phyloP scores from a whole-genome alignment of 2,113 vertebrate species.

The Aptenodytes forsteri region DNA sequence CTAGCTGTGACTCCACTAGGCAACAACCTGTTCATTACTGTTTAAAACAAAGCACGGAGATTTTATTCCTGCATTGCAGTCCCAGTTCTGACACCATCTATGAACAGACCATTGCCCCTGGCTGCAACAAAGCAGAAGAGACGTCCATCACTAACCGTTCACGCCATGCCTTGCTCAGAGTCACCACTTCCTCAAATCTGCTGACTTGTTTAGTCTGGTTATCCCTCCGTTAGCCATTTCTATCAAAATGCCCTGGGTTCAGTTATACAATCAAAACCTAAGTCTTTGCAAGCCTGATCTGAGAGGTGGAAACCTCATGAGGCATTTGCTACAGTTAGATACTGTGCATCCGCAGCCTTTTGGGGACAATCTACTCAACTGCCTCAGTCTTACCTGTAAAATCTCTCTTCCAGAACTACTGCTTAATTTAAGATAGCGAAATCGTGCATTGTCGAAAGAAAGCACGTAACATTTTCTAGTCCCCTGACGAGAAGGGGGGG shows the following conservation, averaged over 20 bases:
- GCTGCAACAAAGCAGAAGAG: not conserved
- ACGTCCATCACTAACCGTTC: not conserved
- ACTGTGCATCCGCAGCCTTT: not conserved
- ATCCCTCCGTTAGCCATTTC: not conserved
- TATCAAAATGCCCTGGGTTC: not conserved
- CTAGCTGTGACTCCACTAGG: not conserved
- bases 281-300: not conserved
- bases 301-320: not conserved
- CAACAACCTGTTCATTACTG: not conserved
- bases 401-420: not conserved
- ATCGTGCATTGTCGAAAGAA: not conserved
- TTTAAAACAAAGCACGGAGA: not conserved
- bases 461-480: not conserved
- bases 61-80: not conserved
- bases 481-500: not conserved
- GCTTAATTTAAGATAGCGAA: not conserved
- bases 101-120: not conserved
- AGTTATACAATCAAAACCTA: not conserved
- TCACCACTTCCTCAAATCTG: conserved; percentile 32
- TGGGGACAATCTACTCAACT: not conserved
- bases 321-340: not conserved
- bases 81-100: not conserved
- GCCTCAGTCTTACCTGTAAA: not conserved
- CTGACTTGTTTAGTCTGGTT: not conserved
- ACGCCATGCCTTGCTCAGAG: not conserved